Evolutionary conservation across 2,888 invertebrate genomes (phyloP).

Genomic region (Trachelus tabidus): DNA sequence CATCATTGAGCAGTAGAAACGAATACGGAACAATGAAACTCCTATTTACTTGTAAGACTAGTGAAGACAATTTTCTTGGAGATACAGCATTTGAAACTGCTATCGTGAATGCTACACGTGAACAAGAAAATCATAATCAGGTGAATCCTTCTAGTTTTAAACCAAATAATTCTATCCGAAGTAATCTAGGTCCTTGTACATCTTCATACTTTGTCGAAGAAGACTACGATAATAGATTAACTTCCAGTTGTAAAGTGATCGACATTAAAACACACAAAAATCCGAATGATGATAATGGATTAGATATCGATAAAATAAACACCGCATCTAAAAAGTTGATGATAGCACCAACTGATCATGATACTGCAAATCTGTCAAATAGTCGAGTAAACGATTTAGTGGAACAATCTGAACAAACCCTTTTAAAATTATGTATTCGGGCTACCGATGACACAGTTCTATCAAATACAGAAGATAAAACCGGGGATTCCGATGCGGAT

Average conservation of each 20-base stretch:
- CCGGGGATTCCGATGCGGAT: background rate
- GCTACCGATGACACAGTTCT: background rate
- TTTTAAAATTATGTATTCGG: slow-evolving; percentile 49
- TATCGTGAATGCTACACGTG: background rate
- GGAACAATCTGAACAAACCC: slow-evolving; percentile 54
- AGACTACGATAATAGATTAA: background rate
- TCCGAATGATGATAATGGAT: background rate
- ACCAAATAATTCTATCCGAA: background rate
- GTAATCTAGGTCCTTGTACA: background rate
- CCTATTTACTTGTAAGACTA: background rate
- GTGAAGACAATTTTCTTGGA: background rate
- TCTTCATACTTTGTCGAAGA: background rate
- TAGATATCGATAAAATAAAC: background rate
- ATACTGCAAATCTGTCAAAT: background rate
- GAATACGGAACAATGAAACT: background rate
- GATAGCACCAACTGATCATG: background rate
- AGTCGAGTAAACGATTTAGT: slow-evolving; percentile 49
- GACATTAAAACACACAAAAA: background rate
- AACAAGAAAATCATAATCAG: background rate
- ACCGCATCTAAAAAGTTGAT: background rate
- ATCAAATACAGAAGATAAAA: background rate
- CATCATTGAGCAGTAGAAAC: background rate
- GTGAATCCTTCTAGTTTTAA: background rate
- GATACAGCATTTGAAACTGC: background rate
- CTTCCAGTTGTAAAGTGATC: background rate